Evolutionary conservation across 2,113 vertebrate genomes (phyloP).

Genomic region (Chitala chitala): DNA sequence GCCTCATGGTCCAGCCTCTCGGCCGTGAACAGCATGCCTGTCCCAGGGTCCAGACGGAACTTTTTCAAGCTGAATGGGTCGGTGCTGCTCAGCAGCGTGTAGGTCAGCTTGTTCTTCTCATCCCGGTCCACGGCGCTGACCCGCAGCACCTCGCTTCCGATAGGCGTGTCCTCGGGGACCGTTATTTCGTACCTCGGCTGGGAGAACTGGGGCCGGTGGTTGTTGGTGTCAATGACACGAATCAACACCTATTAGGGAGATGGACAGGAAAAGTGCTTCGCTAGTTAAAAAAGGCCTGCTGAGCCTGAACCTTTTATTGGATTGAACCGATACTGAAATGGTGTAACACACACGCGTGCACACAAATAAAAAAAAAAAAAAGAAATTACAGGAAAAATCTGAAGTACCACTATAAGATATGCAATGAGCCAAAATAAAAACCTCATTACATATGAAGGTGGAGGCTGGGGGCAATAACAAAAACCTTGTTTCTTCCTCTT

Average conservation of each 20-base stretch:
- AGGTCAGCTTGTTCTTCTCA: slow-evolving; percentile 95
- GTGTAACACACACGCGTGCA: too few relatives aligned
- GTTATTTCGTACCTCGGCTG: slow-evolving; percentile 75
- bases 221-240: slow-evolving; percentile 94
- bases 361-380: too few relatives aligned
- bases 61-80: slow-evolving; percentile 88
- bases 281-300: neutral
- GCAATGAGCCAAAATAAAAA: neutral
- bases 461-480: too few relatives aligned
- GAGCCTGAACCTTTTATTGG: too few relatives aligned
- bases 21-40: slow-evolving; percentile 74
- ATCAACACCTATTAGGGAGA: slow-evolving; percentile 78
- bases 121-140: slow-evolving; percentile 83
- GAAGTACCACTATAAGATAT: too few relatives aligned
- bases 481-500: too few relatives aligned
- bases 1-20: slow-evolving; percentile 89
- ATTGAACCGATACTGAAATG: too few relatives aligned
- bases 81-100: slow-evolving; percentile 83
- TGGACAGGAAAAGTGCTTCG: too few relatives aligned
- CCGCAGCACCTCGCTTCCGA: slow-evolving; percentile 80
- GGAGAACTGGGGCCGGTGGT: slow-evolving; percentile 90
- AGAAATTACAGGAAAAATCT: too few relatives aligned
- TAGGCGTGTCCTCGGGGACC: slow-evolving; percentile 77
- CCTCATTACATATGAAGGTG: too few relatives aligned
- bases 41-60: slow-evolving; percentile 86